Conservation (phyloP, 1,140 invertebrate genomes). For the Glossosoma conforme region DNA sequence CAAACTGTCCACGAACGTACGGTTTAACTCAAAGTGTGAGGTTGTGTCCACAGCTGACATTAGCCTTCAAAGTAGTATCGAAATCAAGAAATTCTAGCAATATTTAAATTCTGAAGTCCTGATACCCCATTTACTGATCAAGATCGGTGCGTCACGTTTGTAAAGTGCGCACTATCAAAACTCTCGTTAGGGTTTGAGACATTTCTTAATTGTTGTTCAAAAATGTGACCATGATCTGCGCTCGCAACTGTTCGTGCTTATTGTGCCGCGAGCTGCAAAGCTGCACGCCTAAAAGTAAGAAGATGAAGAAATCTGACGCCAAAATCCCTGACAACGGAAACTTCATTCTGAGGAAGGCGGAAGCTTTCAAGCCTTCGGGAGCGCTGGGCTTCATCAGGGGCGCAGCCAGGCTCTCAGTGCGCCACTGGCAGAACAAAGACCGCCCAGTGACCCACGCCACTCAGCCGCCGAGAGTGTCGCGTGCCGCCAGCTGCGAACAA, state of each 20-base stretch:
- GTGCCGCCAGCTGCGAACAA: slow-evolving; percentile 51
- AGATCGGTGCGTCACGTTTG: too few relatives aligned
- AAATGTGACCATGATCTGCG: slow-evolving; percentile 45
- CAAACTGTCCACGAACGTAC: too few relatives aligned
- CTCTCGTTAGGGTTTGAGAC: too few relatives aligned
- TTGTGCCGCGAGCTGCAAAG: slow-evolving; percentile 55
- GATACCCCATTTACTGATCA: too few relatives aligned
- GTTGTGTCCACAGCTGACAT: too few relatives aligned
- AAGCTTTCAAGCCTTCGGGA: slow-evolving; percentile 47
- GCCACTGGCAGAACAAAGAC: slow-evolving; percentile 47
- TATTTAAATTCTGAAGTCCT: too few relatives aligned
- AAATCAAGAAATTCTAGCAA: too few relatives aligned
- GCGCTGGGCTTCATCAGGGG: slow-evolving; percentile 50
- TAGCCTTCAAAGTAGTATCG: too few relatives aligned
- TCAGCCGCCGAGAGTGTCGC: slow-evolving; percentile 34
- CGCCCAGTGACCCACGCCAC: slow-evolving; percentile 36
- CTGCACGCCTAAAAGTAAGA: slow-evolving; percentile 41
- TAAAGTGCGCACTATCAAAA: too few relatives aligned
- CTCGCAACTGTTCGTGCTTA: slow-evolving; percentile 53
- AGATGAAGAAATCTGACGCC: slow-evolving; percentile 28
- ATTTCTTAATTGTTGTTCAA: too few relatives aligned
- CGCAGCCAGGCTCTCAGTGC: slow-evolving; percentile 45
- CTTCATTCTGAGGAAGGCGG: slow-evolving; percentile 55
- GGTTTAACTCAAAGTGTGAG: too few relatives aligned
- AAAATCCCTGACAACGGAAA: slow-evolving; percentile 49